Evolutionary conservation across 2,113 vertebrate genomes (phyloP), one percentile per base, ranked within the genome.

Genomic region (Chunga burmeisteri): DNA sequence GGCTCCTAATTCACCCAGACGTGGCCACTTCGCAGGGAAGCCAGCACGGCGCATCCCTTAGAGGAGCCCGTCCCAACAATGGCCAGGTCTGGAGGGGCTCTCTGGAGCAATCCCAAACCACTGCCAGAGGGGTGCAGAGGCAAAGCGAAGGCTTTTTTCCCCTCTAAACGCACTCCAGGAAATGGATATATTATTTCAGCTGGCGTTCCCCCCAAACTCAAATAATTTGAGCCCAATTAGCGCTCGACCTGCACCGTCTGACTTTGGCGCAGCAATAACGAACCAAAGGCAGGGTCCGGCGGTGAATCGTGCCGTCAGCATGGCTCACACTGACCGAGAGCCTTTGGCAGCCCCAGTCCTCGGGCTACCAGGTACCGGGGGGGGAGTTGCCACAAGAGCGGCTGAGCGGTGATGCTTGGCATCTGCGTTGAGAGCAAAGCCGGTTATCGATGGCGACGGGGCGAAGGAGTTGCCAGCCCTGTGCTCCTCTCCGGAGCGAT

Each of bases 291-390:
- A 2, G 53, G 29, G 32, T 5, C 12, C 1, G 5, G 38, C 2
- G 1, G n/a, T 2, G 23, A 36, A 13, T 1, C 0, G 2, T 6
- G 6, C 3, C 2, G 5, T 4, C 16, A 11, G 42, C 26, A 2
- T 2, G 0, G 55, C 44, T 62, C 25, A 1, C 25, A 0, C 26
- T 6, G 14, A 22, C 21, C 5, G 7, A 21, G 46, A 67, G 18
- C 52, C n/a, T 10, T 16, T 4, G 67, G 55, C 23, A 44, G 14
- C 73, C 66, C 47, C 15, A 0, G 11, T 10, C 56, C 82, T 21
- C 1, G 10, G 82, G 78, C 13, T 38, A 26, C 15, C 14, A 3
- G 59, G 20, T 14, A 5, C 22, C 2, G 0, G 25, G 56, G 11
- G 11, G 7, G 32, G 27, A 13, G 22, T 29, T 11, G 85, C 47